A percentile compares a stretch with the other conserved stretches of the same genome.
Conservation (phyloP, 1,140 invertebrate species). For the Zaprionus lachaisei region DNA sequence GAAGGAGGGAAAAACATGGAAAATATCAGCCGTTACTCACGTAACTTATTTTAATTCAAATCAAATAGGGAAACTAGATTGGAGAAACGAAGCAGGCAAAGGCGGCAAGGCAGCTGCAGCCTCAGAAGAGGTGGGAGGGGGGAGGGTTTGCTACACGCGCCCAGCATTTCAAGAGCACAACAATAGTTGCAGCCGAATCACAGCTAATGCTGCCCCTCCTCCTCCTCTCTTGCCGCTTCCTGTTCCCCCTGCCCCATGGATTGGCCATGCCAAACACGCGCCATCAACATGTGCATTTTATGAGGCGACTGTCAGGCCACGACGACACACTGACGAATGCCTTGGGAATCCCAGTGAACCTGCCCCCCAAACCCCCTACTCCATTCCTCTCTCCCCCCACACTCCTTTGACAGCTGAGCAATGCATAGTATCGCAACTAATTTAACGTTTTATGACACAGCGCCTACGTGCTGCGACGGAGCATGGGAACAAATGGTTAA, state of each 20-base stretch:
- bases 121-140: slow-evolving; percentile 7
- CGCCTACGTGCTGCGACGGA: slow-evolving; percentile 67
- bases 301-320: slow-evolving; percentile 55
- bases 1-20: slow-evolving; percentile 29
- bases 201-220: background rate
- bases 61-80: slow-evolving; percentile 74
- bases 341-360: slow-evolving; percentile 56
- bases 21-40: slow-evolving; percentile 74
- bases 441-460: slow-evolving; percentile 80
- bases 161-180: slow-evolving; percentile 37
- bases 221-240: background rate
- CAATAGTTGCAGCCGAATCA: slow-evolving; percentile 46
- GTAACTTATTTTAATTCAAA: slow-evolving; percentile 82
- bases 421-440: slow-evolving; percentile 62
- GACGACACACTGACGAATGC: slow-evolving; percentile 57
- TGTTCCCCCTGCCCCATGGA: background rate
- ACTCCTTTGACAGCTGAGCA: background rate
- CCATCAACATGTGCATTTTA: slow-evolving; percentile 81
- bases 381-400: background rate
- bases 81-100: slow-evolving; percentile 43
- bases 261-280: slow-evolving; percentile 74
- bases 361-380: background rate
- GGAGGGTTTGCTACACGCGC: slow-evolving; percentile 21
- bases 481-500: slow-evolving; percentile 67
- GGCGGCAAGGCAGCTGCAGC: background rate